phyloP scores from a whole-genome alignment of 2,888 invertebrate genomes.

The Laspeyria flexula region DNA sequence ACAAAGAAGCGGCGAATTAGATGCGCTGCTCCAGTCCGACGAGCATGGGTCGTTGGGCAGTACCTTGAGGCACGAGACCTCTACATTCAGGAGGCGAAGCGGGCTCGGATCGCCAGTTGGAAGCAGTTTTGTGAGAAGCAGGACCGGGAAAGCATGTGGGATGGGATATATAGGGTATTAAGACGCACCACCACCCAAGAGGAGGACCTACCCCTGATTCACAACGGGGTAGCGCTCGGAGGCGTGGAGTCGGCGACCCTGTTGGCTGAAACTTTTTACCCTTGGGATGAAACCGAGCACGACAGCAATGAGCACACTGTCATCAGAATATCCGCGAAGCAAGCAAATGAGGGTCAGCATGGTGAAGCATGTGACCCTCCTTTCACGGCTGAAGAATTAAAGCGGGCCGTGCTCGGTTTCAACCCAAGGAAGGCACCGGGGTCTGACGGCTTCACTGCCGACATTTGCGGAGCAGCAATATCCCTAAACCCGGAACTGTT shows the following conservation, averaged over 20 bases:
- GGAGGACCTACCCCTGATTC: neutral
- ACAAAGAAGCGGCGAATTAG: no score
- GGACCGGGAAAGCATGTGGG: neutral
- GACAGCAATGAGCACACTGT: neutral
- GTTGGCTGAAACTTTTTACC: neutral
- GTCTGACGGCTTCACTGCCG: conserved; percentile 8
- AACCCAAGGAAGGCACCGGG: conserved; percentile 17
- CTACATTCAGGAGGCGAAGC: neutral
- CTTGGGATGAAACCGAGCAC: neutral
- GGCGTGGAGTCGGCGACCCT: neutral
- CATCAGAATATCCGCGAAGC: neutral
- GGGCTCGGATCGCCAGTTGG: neutral
- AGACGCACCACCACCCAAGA: neutral
- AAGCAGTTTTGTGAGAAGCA: neutral
- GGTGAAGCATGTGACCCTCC: neutral
- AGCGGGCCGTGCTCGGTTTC: neutral
- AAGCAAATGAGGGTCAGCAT: neutral
- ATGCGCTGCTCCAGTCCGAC: no score
- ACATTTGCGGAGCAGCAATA: conserved; percentile 1
- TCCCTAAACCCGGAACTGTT: neutral
- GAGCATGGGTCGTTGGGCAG: no score
- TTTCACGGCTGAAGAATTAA: neutral
- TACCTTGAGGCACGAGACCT: no score
- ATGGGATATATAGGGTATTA: neutral
- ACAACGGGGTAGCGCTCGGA: neutral